These are phyloP conservation scores for Symphodus melops DNA, from an alignment of 2,113 vertebrate genomes.

Conservation along the genomic window DNA sequence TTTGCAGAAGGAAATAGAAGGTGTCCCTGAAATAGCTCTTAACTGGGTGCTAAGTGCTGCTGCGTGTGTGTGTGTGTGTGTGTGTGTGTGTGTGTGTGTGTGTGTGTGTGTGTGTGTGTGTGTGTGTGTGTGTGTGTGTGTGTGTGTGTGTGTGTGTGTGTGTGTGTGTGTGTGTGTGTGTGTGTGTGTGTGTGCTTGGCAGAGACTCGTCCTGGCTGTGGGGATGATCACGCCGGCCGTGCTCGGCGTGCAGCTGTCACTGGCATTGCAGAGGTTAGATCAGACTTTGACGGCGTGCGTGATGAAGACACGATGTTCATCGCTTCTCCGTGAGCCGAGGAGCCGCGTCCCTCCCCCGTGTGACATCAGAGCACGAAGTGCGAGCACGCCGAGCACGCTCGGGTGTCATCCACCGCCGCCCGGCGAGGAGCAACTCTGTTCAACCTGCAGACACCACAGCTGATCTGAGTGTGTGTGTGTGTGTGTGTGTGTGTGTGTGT, in stretches of 20 bases:
- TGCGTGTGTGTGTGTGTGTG: conserved; percentile 32
- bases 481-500: too few relatives aligned
- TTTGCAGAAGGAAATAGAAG: conserved; percentile 60
- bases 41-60: conserved; percentile 63
- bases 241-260: not conserved
- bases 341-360: conserved; percentile 14
- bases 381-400: not conserved
- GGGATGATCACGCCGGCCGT: not conserved
- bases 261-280: conserved; percentile 20
- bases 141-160: conserved; percentile 28
- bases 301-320: too few relatives aligned
- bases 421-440: too few relatives aligned
- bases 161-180: conserved; percentile 32
- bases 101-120: conserved; percentile 3
- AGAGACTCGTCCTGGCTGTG: conserved; percentile 35
- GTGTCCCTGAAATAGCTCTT: conserved; percentile 74
- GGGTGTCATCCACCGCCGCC: conserved; percentile 31
- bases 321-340: too few relatives aligned
- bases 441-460: not conserved
- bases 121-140: conserved; percentile 20
- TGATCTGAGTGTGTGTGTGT: too few relatives aligned
- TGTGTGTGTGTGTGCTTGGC: conserved; percentile 26
- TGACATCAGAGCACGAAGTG: not conserved
- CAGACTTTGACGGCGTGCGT: too few relatives aligned
- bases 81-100: conserved; percentile 10